A percentile compares a stretch with the other conserved stretches of the same genome.
phyloP scores from a whole-genome alignment of 2,797 vertebrate genomes.

The Oryzias dopingdopingensis region DNA sequence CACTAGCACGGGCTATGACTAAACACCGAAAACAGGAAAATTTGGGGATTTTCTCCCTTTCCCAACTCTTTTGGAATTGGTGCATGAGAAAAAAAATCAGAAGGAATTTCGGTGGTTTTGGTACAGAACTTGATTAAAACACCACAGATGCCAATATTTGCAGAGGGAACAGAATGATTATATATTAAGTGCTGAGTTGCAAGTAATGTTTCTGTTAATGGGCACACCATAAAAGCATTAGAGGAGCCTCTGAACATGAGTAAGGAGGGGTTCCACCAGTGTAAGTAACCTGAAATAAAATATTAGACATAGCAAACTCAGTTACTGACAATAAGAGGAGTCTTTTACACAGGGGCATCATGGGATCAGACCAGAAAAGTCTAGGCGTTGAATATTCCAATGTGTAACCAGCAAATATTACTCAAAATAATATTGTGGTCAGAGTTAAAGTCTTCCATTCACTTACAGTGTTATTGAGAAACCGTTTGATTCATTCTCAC shows the following conservation, averaged over 20 bases:
- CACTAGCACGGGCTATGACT: slow-evolving; percentile 66
- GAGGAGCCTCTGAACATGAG: slow-evolving; percentile 44
- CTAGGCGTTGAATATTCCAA: slow-evolving; percentile 49
- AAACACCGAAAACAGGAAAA: slow-evolving; percentile 76
- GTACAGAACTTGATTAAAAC: slow-evolving; percentile 70
- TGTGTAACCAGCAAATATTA: slow-evolving; percentile 40
- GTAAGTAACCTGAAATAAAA: slow-evolving; percentile 66
- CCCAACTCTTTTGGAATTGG: slow-evolving; percentile 56
- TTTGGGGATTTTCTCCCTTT: slow-evolving; percentile 71
- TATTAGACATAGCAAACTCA: slow-evolving; percentile 53
- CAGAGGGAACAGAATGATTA: slow-evolving; percentile 71
- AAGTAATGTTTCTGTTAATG: slow-evolving; percentile 70
- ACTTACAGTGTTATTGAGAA: slow-evolving; percentile 26
- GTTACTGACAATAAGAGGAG: slow-evolving; percentile 51
- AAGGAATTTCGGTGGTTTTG: slow-evolving; percentile 75
- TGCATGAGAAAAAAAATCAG: slow-evolving; percentile 51
- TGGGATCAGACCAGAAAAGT: slow-evolving; percentile 51
- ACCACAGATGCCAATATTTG: slow-evolving; percentile 68
- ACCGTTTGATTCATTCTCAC: slow-evolving; percentile 11
- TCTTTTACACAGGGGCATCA: slow-evolving; percentile 61
- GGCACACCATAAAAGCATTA: slow-evolving; percentile 70
- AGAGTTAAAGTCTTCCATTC: background rate
- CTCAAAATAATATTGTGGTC: background rate
- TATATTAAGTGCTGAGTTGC: slow-evolving; percentile 70
- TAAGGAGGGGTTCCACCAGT: slow-evolving; percentile 48